Conservation (phyloP, 2,797 vertebrate genomes). For the Enteromius mattozi region DNA sequence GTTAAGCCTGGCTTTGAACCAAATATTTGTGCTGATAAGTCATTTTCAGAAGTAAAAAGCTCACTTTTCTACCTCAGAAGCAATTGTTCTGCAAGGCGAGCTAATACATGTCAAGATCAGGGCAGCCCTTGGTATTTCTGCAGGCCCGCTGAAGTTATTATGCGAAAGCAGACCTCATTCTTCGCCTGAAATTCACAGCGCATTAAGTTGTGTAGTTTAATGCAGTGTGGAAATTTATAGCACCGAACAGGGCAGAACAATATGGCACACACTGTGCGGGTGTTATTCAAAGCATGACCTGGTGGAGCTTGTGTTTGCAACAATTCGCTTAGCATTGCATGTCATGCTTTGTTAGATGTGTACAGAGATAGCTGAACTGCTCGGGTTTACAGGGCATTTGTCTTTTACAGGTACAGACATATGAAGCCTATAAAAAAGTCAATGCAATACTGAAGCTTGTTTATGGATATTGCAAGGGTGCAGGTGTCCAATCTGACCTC, state of each 20-base stretch:
- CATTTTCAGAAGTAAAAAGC: conserved; percentile 34
- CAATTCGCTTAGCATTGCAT: background rate
- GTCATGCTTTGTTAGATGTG: conserved; percentile 8
- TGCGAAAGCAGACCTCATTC: conserved; percentile 23
- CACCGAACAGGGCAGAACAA: conserved; percentile 9
- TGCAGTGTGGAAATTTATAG: conserved; percentile 25
- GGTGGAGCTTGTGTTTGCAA: conserved; percentile 1
- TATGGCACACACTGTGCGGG: background rate
- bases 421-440: conserved; percentile 12
- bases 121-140: conserved; percentile 39
- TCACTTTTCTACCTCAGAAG: conserved; percentile 33
- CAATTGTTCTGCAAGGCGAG: conserved; percentile 51
- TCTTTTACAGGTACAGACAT: conserved; percentile 22
- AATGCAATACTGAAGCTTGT: conserved; percentile 2
- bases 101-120: conserved; percentile 44
- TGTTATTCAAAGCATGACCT: conserved; percentile 23
- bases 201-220: conserved; percentile 8
- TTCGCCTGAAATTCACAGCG: conserved; percentile 11
- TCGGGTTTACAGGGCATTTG: conserved; percentile 5
- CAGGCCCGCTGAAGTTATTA: conserved; percentile 26
- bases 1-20: conserved; percentile 44
- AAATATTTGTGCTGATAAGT: conserved; percentile 55
- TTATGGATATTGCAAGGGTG: background rate
- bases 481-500: conserved; percentile 18
- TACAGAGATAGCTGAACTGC: background rate